Evolutionary conservation across 1,140 invertebrate species (phyloP), one percentile per base, ranked within the genome.

Genomic region (Pararge aegeria): DNA sequence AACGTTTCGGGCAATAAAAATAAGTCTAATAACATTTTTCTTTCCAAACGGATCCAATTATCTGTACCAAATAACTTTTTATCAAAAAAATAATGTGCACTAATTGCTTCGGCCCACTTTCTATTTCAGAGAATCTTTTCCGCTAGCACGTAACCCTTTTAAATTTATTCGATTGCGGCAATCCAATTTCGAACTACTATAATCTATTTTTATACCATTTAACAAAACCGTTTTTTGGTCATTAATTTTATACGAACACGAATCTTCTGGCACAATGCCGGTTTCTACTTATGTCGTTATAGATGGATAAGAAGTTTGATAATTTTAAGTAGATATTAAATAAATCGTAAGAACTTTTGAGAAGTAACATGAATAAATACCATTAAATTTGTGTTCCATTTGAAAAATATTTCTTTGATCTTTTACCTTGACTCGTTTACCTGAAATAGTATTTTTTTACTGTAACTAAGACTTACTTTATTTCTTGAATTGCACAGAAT

Each of bases 161-260:
- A 46, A 62, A 56, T 52, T 55, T 44, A 37, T 56, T 56, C 44
- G 21, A 62, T 62, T 62, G 54, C 53, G 20, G 24, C 51, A 34
- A 51, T 52, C 27, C 54, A 27, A 52, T 62, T 56, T 27, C 42
- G 20, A 46, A 20, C 16, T 46, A 20, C 18, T 9, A 18, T 51
- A 51, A 51, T 34, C 49, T 51, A 51, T 51, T 51, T 46, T n/a
- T 20, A 46, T 12, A 46, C 42, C 10, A 20, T 46, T 42, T 42
- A n/a, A 5, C 10, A 15, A 2, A 5, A 42, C 16, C 18, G 42
- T 20, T 46, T 20, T 19, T 46, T 46, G 18, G 16, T 12, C 16
- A 20, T 46, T 46, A 42, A 42, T 42, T 18, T 42, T 42, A 42
- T 46, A 46, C 9, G 18, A 46, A 19, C 18, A 46, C 42, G 1